phyloP scores from a whole-genome alignment of 37 sponge, comb jelly and placozoan genomes.

The Beroe forskalii region DNA sequence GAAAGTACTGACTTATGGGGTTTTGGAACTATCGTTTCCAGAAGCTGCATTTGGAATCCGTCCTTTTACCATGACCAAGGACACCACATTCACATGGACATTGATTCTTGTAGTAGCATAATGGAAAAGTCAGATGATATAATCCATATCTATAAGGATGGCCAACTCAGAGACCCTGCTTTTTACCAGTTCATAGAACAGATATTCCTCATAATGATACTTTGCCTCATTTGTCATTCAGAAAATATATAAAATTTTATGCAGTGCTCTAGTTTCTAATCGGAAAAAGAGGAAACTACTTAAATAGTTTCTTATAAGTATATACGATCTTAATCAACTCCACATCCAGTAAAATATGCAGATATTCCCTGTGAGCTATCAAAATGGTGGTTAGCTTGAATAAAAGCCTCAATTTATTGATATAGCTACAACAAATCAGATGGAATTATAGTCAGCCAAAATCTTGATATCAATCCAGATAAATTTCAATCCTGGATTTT shows the following conservation, averaged over 20 bases:
- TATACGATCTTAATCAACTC: not conserved
- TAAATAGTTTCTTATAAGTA: constrained; percentile 31
- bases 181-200: constrained; percentile 27
- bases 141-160: constrained; percentile 38
- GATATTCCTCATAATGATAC: constrained; percentile 37
- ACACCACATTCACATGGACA: constrained; percentile 57
- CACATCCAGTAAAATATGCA: not conserved
- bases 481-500: not conserved
- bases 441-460: constrained; percentile 13
- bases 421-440: not conserved
- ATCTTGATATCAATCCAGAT: not conserved
- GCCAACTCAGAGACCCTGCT: constrained; percentile 20
- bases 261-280: constrained; percentile 22
- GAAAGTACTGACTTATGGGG: constrained; percentile 65
- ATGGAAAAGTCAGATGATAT: constrained; percentile 52
- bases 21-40: constrained; percentile 37
- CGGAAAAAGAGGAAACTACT: constrained; percentile 33
- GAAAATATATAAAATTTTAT: not conserved
- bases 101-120: constrained; percentile 17
- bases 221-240: not conserved
- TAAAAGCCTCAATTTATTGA: not conserved
- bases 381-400: constrained; percentile 13
- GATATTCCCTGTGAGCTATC: no score
- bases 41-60: constrained; percentile 51
- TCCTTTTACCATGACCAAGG: constrained; percentile 56